Base-by-base conservation (phyloP, 2,797 vertebrate species). In the Acanthopagrus latus region DNA sequence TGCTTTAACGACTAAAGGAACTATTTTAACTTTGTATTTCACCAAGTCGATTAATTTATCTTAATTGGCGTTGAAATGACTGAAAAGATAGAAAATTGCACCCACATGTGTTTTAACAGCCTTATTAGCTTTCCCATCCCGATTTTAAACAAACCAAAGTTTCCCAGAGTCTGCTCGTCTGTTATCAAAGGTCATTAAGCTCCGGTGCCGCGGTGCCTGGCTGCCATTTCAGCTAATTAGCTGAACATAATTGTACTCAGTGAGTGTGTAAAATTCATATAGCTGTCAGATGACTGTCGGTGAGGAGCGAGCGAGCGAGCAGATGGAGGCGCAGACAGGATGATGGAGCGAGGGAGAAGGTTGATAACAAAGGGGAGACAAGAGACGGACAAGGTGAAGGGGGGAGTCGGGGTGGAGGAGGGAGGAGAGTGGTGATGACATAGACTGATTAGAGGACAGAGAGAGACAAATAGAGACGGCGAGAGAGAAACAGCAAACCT, bases 161-260 rank as follows among this genome's bases (percentile, higher is more conserved):
- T 86, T 81, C 52, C 62, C 20, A 18, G 44, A 69, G 43, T 76
- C 50, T 6, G 57, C 6, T 25, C 57, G 62, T 56, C 65, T 59
- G 65, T 72, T 65, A 76, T 51, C 64, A 64, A 41, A 81, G 81
- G 82, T 79, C 70, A 63, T 84, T 73, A 82, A 79, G 63, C 41
- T 51, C 47, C 80, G 13, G 47, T 2, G 23, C 55, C 3, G 52
- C 9, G 64, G 60, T 46, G 41, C 50, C 55, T 44, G 16, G 78
- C 83, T 86, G 71, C 75, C 62, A 71, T 82, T 84, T 60, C 47
- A 29, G 71, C 62, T 88, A 82, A 90, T 89, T 89, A 83, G 63
- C 54, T 20, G 41, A 64, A 59, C 79, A 38, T 87, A 79, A 91
- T 74, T 81, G 59, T 52, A 60, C 47, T 78, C 21, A 14, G 64